Percentiles rank a stretch among this genome's conserved stretches.
These are phyloP conservation scores for Thripadectes ignobilis DNA, from an alignment of 2,797 vertebrate genomes.

Conservation along the genomic window DNA sequence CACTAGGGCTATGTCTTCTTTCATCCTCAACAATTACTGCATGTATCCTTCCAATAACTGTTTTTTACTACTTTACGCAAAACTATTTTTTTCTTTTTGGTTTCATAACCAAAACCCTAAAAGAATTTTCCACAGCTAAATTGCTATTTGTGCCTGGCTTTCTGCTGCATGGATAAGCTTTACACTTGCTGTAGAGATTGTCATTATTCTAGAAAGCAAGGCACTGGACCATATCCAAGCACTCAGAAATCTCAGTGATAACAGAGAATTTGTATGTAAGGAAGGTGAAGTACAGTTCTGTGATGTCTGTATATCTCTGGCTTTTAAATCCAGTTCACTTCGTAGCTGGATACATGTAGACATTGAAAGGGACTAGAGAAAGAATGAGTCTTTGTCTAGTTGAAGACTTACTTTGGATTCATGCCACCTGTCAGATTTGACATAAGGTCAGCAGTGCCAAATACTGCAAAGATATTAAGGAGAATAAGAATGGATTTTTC, in stretches of 20 bases:
- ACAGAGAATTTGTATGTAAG: neutral
- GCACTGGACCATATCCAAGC: conserved; percentile 3
- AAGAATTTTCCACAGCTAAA: neutral
- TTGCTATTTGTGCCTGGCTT: neutral
- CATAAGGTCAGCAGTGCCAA: conserved; percentile 62
- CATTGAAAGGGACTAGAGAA: conserved; percentile 46
- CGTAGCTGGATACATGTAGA: conserved; percentile 40
- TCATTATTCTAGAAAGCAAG: conserved; percentile 36
- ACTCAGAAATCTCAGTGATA: conserved; percentile 23
- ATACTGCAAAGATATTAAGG: conserved; percentile 59
- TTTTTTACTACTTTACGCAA: neutral
- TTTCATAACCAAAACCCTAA: neutral
- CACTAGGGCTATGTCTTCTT: neutral
- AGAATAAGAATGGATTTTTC: conserved; percentile 61
- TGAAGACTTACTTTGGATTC: conserved; percentile 68
- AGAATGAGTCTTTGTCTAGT: conserved; percentile 62
- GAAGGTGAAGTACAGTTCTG: conserved; percentile 30
- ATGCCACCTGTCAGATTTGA: conserved; percentile 69
- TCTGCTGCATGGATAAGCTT: neutral
- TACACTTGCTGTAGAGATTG: conserved; percentile 14
- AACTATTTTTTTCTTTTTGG: neutral
- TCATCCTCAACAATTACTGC: neutral
- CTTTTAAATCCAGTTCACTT: conserved; percentile 46
- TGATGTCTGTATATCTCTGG: conserved; percentile 31
- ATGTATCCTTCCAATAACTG: neutral